Evolutionary conservation across 1,140 invertebrate species (phyloP), one percentile per base, ranked within the genome.

Genomic region (Temnothorax nylanderi): DNA sequence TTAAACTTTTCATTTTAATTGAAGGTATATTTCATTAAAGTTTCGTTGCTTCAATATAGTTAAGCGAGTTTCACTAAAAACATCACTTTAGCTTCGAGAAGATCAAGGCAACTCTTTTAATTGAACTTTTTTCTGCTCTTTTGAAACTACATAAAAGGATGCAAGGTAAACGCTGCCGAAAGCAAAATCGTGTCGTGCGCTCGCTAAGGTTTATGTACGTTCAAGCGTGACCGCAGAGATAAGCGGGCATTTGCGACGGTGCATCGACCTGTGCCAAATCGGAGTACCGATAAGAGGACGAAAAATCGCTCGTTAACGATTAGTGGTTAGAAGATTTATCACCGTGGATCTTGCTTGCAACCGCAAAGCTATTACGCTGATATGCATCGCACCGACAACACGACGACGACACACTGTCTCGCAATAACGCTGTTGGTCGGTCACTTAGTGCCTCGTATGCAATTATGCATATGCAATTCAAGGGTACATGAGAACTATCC

Each of bases 241-340:
- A 87, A 87, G 85, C 18, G 47, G 41, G 34, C 44, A 26, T 72
- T 37, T 54, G 34, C 26, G 75, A 47, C 41, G 56, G 67, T 87
- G 78, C 78, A 84, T 56, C 67, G 85, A 84, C 78, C 78, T 84
- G 67, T 87, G 85, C 78, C 54, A 84, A 87, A 81, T 81, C 76
- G 51, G 10, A 51, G 10, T 16, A 21, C 47, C 37, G 85, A 81
- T 86, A 86, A 80, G 75, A 69, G 85, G 58, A 56, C 49, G 51
- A 60, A 84, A 60, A 84, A 32, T 49, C 26, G 41, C 41, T 75
- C 69, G 80, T 81, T 81, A 47, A 51, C 51, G 69, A 74, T 84
- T 84, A 84, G 54, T 13, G 41, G 8, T 32, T 13, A 11, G 26
- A 13, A 32, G 69, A 84, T 84, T 84, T 74, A 84, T 84, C 80